Conservation (phyloP, 2,888 invertebrate genomes). For the Hesperia comma region DNA sequence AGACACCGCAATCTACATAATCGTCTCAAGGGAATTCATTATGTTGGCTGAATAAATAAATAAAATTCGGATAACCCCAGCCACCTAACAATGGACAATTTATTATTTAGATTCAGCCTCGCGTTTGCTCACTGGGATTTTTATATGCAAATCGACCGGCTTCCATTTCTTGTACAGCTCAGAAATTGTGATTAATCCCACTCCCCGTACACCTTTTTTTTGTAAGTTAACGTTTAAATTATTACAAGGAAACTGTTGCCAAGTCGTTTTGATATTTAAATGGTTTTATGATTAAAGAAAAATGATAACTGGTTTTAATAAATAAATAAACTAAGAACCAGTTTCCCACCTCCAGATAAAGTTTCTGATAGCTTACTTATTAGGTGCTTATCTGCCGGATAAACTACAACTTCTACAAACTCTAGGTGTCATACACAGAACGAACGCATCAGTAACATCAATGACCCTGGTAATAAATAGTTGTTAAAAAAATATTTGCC, state of each 20-base stretch:
- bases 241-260: not conserved
- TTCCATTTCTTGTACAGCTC: constrained; percentile 27
- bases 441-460: too few relatives aligned
- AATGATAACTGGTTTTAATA: too few relatives aligned
- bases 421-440: too few relatives aligned
- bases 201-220: constrained; percentile 1
- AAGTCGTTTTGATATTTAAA: not conserved
- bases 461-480: too few relatives aligned
- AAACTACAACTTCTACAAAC: too few relatives aligned
- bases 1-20: constrained; percentile 32
- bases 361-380: too few relatives aligned
- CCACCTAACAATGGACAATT: constrained; percentile 77
- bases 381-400: too few relatives aligned
- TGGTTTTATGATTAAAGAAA: too few relatives aligned
- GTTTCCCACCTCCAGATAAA: too few relatives aligned
- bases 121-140: constrained; percentile 59
- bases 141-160: constrained; percentile 67
- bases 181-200: constrained; percentile 34
- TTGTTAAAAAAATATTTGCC: too few relatives aligned
- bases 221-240: constrained; percentile 11
- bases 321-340: too few relatives aligned
- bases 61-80: constrained; percentile 66
- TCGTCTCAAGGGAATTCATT: constrained; percentile 70
- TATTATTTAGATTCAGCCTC: constrained; percentile 76
- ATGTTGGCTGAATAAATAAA: constrained; percentile 77